Evolutionary conservation across 2,113 vertebrate species (phyloP), one percentile per base, ranked within the genome.

Genomic region (Bos indicus): DNA sequence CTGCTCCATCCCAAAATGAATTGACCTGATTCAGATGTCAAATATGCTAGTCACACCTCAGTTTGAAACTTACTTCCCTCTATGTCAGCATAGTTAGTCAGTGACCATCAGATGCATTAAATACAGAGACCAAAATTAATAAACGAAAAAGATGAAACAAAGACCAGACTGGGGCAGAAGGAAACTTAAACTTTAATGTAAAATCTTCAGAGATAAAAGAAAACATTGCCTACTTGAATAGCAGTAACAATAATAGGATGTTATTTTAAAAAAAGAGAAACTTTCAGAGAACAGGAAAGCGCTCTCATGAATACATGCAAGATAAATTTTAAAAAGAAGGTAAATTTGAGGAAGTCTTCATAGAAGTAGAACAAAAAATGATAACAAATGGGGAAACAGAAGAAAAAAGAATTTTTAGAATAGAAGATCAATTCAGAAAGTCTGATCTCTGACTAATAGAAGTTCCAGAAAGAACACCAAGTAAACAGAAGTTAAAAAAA

Each of bases 391-490:
- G 16, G 57, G 90, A 89, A 94, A 82, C 33, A 74, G 28, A 28
- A 91, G n/a, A 86, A 16, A 91, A 84, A 54, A 54, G 30, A 48
- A 48, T 80, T 80, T 51, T 48, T 48, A 85, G 96, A 93, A 81
- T 64, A 95, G 30, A 88, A 3, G 19, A 67, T 91, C 33, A 23
- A 3, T 88, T 92, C 48, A 43, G 84, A 82, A 94, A 48, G 48
- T 74, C 26, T 95, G 83, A 90, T 52, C 26, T 95, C 91, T 98
- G 81, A 95, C 78, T 92, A 96, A 90, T 7, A 16, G 25, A n/a
- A 91, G 43, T 90, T 97, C 36, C 59, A 87, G 62, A 90, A 98
- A 88, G 54, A 92, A 82, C 62, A 91, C 5, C 43, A 59, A 92
- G 5, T 82, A 88, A 96, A 97, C 59, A 82, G 64, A 91, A 90